Evolutionary conservation across 2,888 invertebrate species (phyloP), one percentile per base, ranked within the genome.

Genomic region (Zele albiditarsus): DNA sequence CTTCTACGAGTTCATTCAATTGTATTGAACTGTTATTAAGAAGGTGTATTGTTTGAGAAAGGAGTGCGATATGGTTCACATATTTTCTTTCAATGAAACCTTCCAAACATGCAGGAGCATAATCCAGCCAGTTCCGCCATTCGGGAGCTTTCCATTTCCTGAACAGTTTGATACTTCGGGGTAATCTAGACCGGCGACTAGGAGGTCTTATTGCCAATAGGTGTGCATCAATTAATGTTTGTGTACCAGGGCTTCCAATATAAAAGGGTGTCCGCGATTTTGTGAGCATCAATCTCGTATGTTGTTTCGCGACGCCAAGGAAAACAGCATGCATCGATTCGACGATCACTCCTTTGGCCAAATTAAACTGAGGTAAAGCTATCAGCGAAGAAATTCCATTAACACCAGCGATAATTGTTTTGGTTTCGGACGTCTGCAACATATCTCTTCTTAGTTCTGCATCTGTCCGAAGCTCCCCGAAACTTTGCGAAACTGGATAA

Each of bases 271-370:
- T 16, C 2, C 27, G 16, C 27, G 23, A 5, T 49, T 2, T 6
- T 6, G 49, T 49, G 2, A 67, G 23, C 6, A 67, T 12, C 3
- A 62, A 42, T 23, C 2, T 25, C 12, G 31, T 63, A 14, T 23
- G 63, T 38, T 62, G 63, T 14, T 49, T 42, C 16, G 49, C 46
- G 0, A 69, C 69, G 2, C 69, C 69, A 0, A 57, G 69, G 14
- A 31, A 69, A n/a, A 69, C 23, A 31, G 60, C 28, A 42, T 74
- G 76, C 74, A 78, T 73, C 20, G 38, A 62, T 10, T 78, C 78
- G 1, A 74, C 65, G 4, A 72, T 49, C 0, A 75, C 33, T 16
- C 72, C 78, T 5, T 27, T 28, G 4, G 5, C 1, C 1, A 78
- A 12, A 63, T 70, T 67, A 28, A 77, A 77, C n/a, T 23, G 16